Percentiles rank a stretch among this genome's conserved stretches.
Conservation (phyloP, 2,888 invertebrate species). For the Eristalinus sepulchralis region DNA sequence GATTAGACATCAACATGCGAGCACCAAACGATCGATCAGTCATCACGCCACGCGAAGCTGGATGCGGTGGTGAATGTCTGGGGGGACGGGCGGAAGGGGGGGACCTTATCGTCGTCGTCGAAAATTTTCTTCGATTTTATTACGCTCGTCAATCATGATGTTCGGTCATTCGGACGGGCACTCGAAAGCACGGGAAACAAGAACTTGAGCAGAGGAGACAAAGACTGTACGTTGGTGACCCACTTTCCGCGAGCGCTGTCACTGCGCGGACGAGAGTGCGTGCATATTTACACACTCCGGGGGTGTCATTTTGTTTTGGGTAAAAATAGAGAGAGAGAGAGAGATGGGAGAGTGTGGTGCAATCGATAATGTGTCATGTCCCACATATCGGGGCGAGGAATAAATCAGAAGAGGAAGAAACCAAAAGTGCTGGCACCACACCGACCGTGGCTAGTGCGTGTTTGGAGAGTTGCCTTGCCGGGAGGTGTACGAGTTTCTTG, state of each 20-base stretch:
- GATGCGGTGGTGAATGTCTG: neutral
- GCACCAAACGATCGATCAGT: slow-evolving; percentile 22
- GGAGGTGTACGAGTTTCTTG: neutral
- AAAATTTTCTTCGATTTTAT: neutral
- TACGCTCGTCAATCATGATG: neutral
- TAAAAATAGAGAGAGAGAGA: neutral
- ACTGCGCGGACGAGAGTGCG: neutral
- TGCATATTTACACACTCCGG: neutral
- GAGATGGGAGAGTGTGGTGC: neutral
- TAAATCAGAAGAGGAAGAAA: neutral
- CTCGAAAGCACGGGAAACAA: neutral
- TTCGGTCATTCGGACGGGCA: neutral
- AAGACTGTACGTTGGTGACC: neutral
- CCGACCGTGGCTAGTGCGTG: neutral
- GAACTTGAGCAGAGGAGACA: neutral
- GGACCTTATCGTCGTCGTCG: neutral
- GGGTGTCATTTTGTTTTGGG: neutral
- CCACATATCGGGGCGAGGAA: neutral
- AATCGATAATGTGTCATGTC: neutral
- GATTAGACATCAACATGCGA: slow-evolving; percentile 28
- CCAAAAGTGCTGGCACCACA: neutral
- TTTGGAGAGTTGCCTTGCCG: neutral
- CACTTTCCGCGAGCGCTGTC: neutral
- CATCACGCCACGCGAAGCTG: neutral
- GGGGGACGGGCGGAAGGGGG: too few relatives aligned